Evolutionary conservation across 92 coral and sea anemone species (phyloP).

Genomic region (Pocillopora meandrina): DNA sequence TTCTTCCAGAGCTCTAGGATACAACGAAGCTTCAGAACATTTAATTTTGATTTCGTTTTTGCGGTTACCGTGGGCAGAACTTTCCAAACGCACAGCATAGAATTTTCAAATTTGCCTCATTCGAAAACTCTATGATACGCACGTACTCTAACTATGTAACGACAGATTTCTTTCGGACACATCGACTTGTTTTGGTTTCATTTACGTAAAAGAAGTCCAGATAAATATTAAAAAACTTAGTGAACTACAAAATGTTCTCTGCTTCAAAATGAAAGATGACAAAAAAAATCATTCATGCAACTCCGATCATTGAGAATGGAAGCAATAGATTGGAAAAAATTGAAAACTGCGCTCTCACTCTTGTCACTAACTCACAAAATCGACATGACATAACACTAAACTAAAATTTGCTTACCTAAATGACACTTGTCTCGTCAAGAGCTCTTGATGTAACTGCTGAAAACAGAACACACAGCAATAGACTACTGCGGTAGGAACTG

Average conservation of each 20-base stretch:
- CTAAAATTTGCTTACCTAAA: conserved; percentile 12
- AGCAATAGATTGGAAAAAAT: too few relatives aligned
- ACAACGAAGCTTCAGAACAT: not conserved
- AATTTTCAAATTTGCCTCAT: not conserved
- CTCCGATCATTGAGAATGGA: not conserved
- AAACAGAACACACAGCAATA: conserved; percentile 4
- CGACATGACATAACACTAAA: not conserved
- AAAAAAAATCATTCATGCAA: not conserved
- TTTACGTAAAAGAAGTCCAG: not conserved
- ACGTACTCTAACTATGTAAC: not conserved
- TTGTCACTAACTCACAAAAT: not conserved
- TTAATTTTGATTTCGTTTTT: not conserved
- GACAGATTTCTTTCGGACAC: not conserved
- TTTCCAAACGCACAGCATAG: too few relatives aligned
- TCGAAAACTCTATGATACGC: not conserved
- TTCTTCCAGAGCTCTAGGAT: not conserved
- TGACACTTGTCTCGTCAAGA: not conserved
- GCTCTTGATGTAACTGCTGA: not conserved
- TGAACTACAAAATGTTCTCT: not conserved
- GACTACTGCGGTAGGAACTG: not conserved
- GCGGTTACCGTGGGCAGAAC: not conserved
- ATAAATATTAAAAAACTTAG: not conserved
- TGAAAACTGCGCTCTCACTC: not conserved
- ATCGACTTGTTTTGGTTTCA: not conserved
- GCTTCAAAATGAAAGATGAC: conserved; percentile 1